phyloP scores from a whole-genome alignment of 2,113 vertebrate genomes.

The Cichladusa arquata region DNA sequence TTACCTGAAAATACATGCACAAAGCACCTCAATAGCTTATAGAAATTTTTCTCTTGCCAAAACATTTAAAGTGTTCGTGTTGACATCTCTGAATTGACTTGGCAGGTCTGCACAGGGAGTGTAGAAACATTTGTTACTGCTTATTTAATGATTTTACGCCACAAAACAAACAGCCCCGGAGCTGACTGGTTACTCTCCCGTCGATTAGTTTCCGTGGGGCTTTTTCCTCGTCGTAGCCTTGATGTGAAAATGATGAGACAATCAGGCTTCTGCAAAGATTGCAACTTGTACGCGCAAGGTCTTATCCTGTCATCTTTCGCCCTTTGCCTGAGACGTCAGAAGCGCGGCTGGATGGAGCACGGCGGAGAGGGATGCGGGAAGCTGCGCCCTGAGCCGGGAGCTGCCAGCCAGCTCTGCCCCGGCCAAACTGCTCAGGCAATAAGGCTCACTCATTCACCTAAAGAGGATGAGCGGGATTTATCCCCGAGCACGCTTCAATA shows the following conservation, averaged over 20 bases:
- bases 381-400: too few species aligned
- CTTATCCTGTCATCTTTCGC: not conserved
- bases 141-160: not conserved
- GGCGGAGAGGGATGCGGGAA: fast-evolving
- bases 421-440: not conserved
- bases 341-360: not conserved
- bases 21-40: not conserved
- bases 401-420: not conserved
- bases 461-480: not conserved
- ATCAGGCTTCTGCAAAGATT: not conserved
- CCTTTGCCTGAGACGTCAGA: not conserved
- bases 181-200: not conserved
- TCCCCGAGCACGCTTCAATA: not conserved
- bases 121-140: not conserved
- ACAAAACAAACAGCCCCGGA: not conserved
- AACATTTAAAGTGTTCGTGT: not conserved
- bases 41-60: not conserved
- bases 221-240: not conserved
- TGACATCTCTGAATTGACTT: not conserved
- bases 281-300: not conserved
- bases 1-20: not conserved
- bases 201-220: not conserved
- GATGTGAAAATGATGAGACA: not conserved
- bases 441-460: not conserved
- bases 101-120: not conserved